Base-by-base conservation (phyloP, 30 jellyfish, hydroid and myxozoan genomes). In the Cassiopea xamachana region DNA sequence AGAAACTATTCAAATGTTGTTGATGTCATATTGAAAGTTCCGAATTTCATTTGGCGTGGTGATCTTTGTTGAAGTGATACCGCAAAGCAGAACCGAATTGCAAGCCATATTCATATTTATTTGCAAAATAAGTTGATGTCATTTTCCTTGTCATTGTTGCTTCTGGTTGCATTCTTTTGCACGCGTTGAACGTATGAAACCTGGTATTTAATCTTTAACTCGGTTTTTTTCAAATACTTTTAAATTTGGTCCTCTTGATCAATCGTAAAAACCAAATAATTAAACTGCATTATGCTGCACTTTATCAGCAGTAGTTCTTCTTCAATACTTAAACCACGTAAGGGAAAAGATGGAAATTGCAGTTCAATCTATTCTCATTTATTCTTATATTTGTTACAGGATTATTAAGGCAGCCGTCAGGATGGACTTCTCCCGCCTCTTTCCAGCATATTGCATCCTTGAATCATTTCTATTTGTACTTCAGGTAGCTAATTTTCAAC, bases 361-460 rank as follows among this genome's bases (percentile, higher is more conserved):
- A 27, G 39, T 27, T 27, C 39, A 55, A 64, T 64, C 19, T 64
- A 27, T 17, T 64, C 74, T 46, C n/a, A 60, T 58, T 4, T 18
- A 12, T 73, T 51, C 72, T 84, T 72, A 39, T 75, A 48, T 75
- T 75, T 2, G 60, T 77, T 75, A 60, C 93, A 86, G 93, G 93
- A 61, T 86, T 17, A 5, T 46, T 64, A 77, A 61, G 70, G 76
- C 87, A 10, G 93, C 93, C 68, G 61, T 86, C 69, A 68, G 46
- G 55, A 83, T 46, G 77, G 88, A 75, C 3, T 15, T 17, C 55
- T 14, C 47, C 43, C 84, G 89, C 60, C 55, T n/a, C 55, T 86
- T 9, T 67, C 93, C 83, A 43, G 44, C 88, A 17, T 55, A 39
- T 39, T 18, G 58, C n/a, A 45, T 75, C 46, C 15, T 86, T 51